Base-by-base conservation (phyloP, 1,140 invertebrate genomes). In the Araneus ventricosus region DNA sequence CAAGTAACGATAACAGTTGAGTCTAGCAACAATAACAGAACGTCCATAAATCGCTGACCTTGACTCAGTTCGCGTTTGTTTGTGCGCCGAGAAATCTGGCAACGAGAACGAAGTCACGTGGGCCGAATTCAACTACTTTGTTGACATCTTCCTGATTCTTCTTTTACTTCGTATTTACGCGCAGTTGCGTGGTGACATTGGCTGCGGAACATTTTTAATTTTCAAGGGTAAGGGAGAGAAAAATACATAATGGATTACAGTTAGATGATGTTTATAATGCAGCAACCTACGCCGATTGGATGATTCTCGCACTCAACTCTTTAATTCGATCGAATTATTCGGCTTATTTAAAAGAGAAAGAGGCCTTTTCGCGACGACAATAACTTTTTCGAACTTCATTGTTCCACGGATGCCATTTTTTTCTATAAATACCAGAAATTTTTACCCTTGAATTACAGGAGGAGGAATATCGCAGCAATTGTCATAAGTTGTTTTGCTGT, bases 61-160 rank as follows among this genome's bases (percentile, higher is more conserved):
- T 92, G 90, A 92, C 90, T 92, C 90, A 92, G 80, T 91, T 91
- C 70, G 79, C 41, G 89, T 92, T 92, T 92, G 90, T 92, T 92
- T 92, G 82, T 52, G 82, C 90, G 80, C 37, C 90, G 61, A 45
- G 37, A 79, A 86, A 92, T 92, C 90, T 92, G 90, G 90, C 90
- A 85, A 70, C 90, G 59, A 39, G 80, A 52, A 27, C 90, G 37
- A 14, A 70, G 82, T 92, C 90, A 92, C 90, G 90, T 92, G 90
- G 61, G 61, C 39, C n/a, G 61, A 57, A 92, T 92, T 86, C 90
- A 92, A 92, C 90, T 92, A 92, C 90, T 92, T 92, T 92, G 90
- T 92, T 92, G 90, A 92, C 90, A 92, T 86, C 90, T 92, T 87
- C 82, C 37, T 37, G 52, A 87, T 61, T 87, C 85, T 87, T 87